phyloP scores from a whole-genome alignment of 1,140 invertebrate species.

The Drosophila truncata region DNA sequence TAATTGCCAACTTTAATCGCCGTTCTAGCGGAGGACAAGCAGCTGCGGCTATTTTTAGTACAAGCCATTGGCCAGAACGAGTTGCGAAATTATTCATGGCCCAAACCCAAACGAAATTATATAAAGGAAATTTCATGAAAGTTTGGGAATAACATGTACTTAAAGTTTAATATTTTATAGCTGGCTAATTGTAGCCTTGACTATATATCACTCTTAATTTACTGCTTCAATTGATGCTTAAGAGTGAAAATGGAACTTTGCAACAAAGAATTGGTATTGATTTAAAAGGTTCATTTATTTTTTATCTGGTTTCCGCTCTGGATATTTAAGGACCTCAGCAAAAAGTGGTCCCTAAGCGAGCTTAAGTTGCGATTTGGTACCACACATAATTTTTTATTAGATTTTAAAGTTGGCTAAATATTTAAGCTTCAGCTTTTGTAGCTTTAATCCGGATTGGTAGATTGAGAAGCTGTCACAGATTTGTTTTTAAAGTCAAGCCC shows the following conservation, averaged over 20 bases:
- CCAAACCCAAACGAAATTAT: background rate
- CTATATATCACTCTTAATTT: conserved; percentile 8
- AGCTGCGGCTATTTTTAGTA: conserved; percentile 36
- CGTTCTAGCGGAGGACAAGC: conserved; percentile 3
- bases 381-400: background rate
- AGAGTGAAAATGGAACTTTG: background rate
- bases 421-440: background rate
- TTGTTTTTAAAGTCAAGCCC: background rate
- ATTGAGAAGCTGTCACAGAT: background rate
- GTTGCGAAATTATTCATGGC: conserved; percentile 1
- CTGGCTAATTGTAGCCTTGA: background rate
- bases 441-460: conserved; percentile 5
- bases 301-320: background rate
- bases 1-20: conserved; percentile 72
- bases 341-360: background rate
- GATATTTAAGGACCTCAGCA: background rate
- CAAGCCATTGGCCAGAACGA: conserved; percentile 5
- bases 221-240: background rate
- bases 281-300: background rate
- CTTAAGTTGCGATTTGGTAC: background rate
- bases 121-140: background rate
- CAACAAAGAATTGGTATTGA: background rate
- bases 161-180: conserved; percentile 1
- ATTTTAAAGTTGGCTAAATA: background rate
- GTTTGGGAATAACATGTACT: background rate